Conservation (phyloP, 2,113 vertebrate species). For the Pogona vitticeps region DNA sequence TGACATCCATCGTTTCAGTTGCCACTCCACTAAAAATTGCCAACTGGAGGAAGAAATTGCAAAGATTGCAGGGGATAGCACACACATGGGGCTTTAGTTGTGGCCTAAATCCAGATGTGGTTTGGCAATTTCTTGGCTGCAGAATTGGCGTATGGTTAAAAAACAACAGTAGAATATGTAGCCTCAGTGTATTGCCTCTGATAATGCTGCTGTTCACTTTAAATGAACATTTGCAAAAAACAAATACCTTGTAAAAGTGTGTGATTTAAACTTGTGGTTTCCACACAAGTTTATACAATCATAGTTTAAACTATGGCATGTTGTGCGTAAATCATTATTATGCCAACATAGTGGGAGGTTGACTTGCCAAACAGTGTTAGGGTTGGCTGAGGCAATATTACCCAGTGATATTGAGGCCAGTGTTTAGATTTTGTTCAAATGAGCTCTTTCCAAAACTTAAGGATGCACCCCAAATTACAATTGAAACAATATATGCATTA, state of each 20-base stretch:
- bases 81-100: neutral
- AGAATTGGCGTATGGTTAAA: neutral
- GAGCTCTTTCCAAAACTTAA: slow-evolving; percentile 32
- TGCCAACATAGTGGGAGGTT: neutral
- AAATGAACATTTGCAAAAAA: slow-evolving; percentile 33
- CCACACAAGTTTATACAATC: neutral
- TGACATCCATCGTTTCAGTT: neutral
- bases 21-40: neutral
- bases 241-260: slow-evolving; percentile 1
- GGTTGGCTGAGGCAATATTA: slow-evolving; percentile 19
- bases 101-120: slow-evolving; percentile 2
- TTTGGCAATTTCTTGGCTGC: neutral
- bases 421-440: slow-evolving; percentile 27
- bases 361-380: slow-evolving; percentile 25
- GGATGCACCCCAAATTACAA: slow-evolving; percentile 23
- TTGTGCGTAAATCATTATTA: slow-evolving; percentile 6
- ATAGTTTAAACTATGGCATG: slow-evolving; percentile 12
- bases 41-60: slow-evolving; percentile 6
- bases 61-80: neutral
- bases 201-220: neutral
- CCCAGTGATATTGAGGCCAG: slow-evolving; percentile 25
- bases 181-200: neutral
- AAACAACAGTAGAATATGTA: neutral
- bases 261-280: fast-evolving
- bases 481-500: slow-evolving; percentile 17